A percentile compares a stretch with the other conserved stretches of the same genome.
phyloP scores from a whole-genome alignment of 2,888 invertebrate species.

The Ceramica pisi region DNA sequence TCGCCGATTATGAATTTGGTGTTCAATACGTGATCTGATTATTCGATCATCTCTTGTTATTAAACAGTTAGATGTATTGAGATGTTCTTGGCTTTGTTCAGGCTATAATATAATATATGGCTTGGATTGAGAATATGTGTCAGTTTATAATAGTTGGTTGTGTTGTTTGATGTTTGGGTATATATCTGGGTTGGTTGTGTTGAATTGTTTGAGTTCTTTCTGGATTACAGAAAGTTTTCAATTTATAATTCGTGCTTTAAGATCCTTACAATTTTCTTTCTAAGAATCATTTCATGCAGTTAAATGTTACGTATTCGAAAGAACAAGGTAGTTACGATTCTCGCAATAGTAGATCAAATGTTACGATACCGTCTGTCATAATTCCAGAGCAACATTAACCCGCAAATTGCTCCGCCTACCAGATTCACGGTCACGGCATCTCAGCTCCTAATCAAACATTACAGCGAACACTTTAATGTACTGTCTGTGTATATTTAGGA shows the following conservation, averaged over 20 bases:
- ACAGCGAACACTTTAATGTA: slow-evolving; percentile 33
- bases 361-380: slow-evolving; percentile 14
- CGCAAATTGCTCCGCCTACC: slow-evolving; percentile 24
- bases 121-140: neutral
- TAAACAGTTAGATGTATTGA: slow-evolving; percentile 59
- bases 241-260: neutral
- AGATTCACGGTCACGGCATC: slow-evolving; percentile 35
- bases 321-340: neutral
- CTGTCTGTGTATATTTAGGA: slow-evolving; percentile 35
- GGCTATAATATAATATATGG: neutral
- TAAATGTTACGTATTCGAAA: neutral
- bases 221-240: neutral
- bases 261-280: neutral
- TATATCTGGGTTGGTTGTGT: slow-evolving; percentile 1
- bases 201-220: slow-evolving; percentile 4
- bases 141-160: slow-evolving; percentile 7
- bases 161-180: slow-evolving; percentile 3
- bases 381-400: slow-evolving; percentile 32
- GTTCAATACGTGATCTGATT: slow-evolving; percentile 75
- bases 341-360: slow-evolving; percentile 1
- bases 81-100: slow-evolving; percentile 38
- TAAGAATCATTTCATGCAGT: neutral
- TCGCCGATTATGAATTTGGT: slow-evolving; percentile 82
- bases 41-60: slow-evolving; percentile 70
- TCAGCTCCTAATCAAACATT: slow-evolving; percentile 51